phyloP scores from a whole-genome alignment of 1,140 invertebrate species.

The Carposina sasakii region DNA sequence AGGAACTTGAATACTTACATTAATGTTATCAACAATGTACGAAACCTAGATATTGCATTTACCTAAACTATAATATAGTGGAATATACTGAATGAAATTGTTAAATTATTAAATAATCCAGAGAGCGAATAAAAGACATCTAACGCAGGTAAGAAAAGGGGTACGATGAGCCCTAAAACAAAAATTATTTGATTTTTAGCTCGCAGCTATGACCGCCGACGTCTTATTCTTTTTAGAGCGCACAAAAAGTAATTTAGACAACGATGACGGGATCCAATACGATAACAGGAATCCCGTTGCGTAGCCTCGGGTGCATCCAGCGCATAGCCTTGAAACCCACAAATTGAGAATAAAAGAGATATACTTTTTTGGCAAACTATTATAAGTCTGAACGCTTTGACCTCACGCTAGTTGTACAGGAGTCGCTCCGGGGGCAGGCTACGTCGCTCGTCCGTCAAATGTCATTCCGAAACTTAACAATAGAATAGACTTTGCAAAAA shows the following conservation, averaged over 20 bases:
- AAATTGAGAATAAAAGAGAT: not conserved
- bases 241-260: constrained; percentile 62
- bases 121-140: constrained; percentile 17
- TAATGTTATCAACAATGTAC: too few species aligned
- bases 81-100: too few species aligned
- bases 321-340: constrained; percentile 13
- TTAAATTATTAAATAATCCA: too few species aligned
- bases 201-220: constrained; percentile 28
- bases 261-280: constrained; percentile 56
- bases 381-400: constrained; percentile 27
- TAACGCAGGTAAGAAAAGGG: constrained; percentile 49
- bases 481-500: constrained; percentile 65
- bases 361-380: constrained; percentile 1
- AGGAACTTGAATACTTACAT: too few species aligned
- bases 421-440: constrained; percentile 23
- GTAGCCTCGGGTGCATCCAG: constrained; percentile 44
- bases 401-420: too few species aligned
- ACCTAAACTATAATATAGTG: too few species aligned
- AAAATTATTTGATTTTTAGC: constrained; percentile 40
- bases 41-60: too few species aligned
- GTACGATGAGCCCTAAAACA: constrained; percentile 33
- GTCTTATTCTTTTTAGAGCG: constrained; percentile 43
- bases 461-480: constrained; percentile 59
- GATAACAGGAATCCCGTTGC: constrained; percentile 68
- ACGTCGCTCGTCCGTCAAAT: constrained; percentile 54